Evolutionary conservation across 2,113 vertebrate species (phyloP).

Genomic region (Psilopsiagon aymara): DNA sequence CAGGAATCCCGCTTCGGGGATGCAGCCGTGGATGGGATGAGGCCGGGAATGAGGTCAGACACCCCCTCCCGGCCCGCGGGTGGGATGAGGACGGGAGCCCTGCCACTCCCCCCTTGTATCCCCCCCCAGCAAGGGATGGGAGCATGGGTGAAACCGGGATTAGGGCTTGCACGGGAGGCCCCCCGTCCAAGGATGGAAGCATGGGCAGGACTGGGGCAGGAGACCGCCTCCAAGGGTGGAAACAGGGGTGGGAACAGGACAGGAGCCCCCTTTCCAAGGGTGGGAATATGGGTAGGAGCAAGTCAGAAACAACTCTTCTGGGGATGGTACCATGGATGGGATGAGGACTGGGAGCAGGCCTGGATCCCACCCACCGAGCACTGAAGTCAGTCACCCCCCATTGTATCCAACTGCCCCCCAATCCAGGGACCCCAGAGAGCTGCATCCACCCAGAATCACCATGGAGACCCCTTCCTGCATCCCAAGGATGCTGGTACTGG

Average conservation of each 20-base stretch:
- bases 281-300: not conserved
- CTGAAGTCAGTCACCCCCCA: not conserved
- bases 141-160: not conserved
- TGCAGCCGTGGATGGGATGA: accelerated
- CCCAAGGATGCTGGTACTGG: not conserved
- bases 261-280: not conserved
- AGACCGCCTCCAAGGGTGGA: not conserved
- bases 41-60: no score
- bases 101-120: accelerated
- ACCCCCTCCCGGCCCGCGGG: not conserved
- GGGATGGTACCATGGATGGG: not conserved
- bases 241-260: not conserved
- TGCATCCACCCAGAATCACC: accelerated
- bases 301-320: not conserved
- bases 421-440: not conserved
- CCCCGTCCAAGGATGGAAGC: not conserved
- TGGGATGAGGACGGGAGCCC: not conserved
- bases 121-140: not conserved
- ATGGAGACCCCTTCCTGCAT: not conserved
- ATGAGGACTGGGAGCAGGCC: not conserved
- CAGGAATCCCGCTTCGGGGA: accelerated
- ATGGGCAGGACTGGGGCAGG: accelerated
- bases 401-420: not conserved
- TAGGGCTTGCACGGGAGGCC: not conserved
- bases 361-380: not conserved